phyloP scores from a whole-genome alignment of 2,797 vertebrate species.

The Gymnodraco acuticeps region DNA sequence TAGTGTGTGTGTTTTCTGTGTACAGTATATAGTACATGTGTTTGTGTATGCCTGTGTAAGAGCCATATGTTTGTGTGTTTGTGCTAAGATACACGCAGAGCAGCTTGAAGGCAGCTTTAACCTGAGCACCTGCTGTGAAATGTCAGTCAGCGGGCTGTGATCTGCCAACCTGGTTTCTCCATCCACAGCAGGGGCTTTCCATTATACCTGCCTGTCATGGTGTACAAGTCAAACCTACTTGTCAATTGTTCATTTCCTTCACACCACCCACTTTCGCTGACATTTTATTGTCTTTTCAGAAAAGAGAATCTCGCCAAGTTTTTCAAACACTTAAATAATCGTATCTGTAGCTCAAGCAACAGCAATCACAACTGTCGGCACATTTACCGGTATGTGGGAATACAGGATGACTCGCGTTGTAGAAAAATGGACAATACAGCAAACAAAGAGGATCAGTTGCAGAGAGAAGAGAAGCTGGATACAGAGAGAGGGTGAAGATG shows the following conservation, averaged over 20 bases:
- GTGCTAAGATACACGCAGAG: conserved; percentile 41
- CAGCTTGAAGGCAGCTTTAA: conserved; percentile 60
- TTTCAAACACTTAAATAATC: conserved; percentile 13
- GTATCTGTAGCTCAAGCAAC: conserved; percentile 4
- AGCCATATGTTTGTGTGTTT: conserved; percentile 15
- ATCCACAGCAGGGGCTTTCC: conserved; percentile 57
- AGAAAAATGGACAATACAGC: conserved; percentile 13
- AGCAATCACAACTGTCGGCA: conserved; percentile 18
- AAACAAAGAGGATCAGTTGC: not conserved
- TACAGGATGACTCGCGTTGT: conserved; percentile 16
- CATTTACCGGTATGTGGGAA: conserved; percentile 17
- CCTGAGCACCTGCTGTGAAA: conserved; percentile 68
- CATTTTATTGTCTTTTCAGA: conserved; percentile 17
- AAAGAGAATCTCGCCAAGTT: not conserved
- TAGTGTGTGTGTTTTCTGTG: conserved; percentile 5
- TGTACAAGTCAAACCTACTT: conserved; percentile 44
- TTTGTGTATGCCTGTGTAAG: not conserved
- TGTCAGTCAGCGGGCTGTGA: conserved; percentile 66
- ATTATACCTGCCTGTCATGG: conserved; percentile 66
- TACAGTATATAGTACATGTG: conserved; percentile 4
- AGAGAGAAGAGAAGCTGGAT: conserved; percentile 22
- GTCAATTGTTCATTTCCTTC: conserved; percentile 58
- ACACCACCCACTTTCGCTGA: conserved; percentile 19
- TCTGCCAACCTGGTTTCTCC: conserved; percentile 61
- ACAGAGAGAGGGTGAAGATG: conserved; percentile 31